Evolutionary conservation across 2,888 invertebrate species (phyloP), one percentile per base, ranked within the genome.

Genomic region (Meiosimyza platycephala): DNA sequence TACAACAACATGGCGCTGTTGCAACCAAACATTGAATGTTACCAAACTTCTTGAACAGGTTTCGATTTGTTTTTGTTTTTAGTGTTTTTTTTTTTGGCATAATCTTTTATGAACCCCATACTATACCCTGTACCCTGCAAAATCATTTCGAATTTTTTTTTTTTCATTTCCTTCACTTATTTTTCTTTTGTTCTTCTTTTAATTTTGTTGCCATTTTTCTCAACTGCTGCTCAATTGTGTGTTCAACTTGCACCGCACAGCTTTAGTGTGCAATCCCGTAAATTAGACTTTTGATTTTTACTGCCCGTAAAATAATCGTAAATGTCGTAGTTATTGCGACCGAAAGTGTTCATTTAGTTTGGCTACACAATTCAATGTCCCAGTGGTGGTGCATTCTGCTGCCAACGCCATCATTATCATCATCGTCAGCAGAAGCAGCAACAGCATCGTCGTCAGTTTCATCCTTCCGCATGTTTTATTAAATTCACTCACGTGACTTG

Each of bases 211-310:
- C 22, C 22, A 12, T 57, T 57, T 57, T 57, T 57, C 9, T 40
- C 40, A 40, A 40, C 40, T 40, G 40, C 40, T 40, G 6, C 40
- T 40, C 40, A 40, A 40, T 40, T 40, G 40, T 40, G 40, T 40
- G 9, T 40, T 64, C 51, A 51, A 15, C 50, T 13, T 62, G 18
- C 64, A 50, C 13, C 28, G 18, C 50, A 51, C 64, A 28, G 28
- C 57, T 57, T 40, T 40, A 40, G 40, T 64, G 51, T 51, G 75
- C 80, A 79, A 77, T 83, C 83, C 83, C 81, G 84, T 85, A 85
- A 85, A 85, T 85, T 84, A 83, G 81, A 83, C 83, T 87, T 86
- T 86, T 87, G 85, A 87, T 86, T 87, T 86, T 87, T 86, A 87
- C 82, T 85, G 85, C 81, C 83, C 84, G 85, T 86, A 86, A 87